Conservation (phyloP, 2,797 vertebrate genomes). For the Heliangelus exortis region DNA sequence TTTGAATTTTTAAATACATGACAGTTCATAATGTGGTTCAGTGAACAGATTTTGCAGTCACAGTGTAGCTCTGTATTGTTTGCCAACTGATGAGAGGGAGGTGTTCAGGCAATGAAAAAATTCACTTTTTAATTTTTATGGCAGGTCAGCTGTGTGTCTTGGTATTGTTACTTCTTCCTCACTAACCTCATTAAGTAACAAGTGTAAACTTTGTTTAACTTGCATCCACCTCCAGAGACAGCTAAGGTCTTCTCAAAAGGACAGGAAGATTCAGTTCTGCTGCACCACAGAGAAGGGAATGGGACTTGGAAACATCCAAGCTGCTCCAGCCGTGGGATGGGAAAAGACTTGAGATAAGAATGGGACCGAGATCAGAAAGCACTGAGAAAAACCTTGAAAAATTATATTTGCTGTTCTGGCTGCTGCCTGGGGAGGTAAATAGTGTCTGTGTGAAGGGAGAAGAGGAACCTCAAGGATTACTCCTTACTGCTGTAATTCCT, state of each 20-base stretch:
- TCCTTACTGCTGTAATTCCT: not conserved
- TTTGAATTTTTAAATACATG: not conserved
- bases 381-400: not conserved
- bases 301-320: not conserved
- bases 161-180: not conserved
- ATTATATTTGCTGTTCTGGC: not conserved
- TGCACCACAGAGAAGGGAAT: not conserved
- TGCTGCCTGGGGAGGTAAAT: not conserved
- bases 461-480: not conserved
- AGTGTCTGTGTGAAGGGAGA: not conserved
- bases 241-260: not conserved
- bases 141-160: not conserved
- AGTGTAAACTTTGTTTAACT: not conserved
- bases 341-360: not conserved
- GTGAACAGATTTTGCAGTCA: constrained; percentile 38
- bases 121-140: not conserved
- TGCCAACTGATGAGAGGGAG: constrained; percentile 37
- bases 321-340: not conserved
- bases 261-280: not conserved
- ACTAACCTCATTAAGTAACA: not conserved
- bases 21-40: not conserved
- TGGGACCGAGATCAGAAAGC: not conserved
- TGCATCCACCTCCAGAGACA: not conserved
- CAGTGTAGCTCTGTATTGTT: not conserved
- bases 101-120: constrained; percentile 36